Percentiles rank a stretch among this genome's conserved stretches.
These are phyloP conservation scores for Clangula hyemalis DNA, from an alignment of 2,797 vertebrate species.

Conservation along the genomic window DNA sequence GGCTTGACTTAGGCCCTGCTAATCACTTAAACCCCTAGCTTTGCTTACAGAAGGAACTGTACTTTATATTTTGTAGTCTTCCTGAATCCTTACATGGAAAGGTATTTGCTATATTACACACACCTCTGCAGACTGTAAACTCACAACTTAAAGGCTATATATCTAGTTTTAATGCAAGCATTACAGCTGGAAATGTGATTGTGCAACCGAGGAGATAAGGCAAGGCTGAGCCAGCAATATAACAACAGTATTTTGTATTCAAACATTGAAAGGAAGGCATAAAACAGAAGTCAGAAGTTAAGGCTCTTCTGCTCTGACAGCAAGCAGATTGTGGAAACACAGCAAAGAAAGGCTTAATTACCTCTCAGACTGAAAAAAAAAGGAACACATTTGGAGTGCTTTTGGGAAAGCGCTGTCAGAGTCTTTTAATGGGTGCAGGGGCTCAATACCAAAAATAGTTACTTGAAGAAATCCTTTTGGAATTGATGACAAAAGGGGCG, in stretches of 20 bases:
- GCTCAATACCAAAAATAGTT: background rate
- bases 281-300: background rate
- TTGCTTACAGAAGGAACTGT: background rate
- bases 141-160: background rate
- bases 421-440: rapidly evolving
- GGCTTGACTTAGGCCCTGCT: conserved; percentile 31
- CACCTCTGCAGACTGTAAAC: background rate
- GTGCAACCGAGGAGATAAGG: conserved; percentile 20
- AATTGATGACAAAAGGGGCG: background rate
- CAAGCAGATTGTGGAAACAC: background rate
- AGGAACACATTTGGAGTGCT: background rate
- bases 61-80: conserved; percentile 10
- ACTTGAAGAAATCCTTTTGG: background rate
- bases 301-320: background rate
- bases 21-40: conserved; percentile 37
- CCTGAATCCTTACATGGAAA: conserved; percentile 38
- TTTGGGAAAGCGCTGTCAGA: background rate
- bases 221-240: background rate
- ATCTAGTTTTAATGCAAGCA: background rate
- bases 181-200: conserved; percentile 3
- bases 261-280: background rate
- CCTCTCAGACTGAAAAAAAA: background rate
- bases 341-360: background rate
- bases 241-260: background rate
- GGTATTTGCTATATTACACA: background rate